Evolutionary conservation across 2,797 vertebrate species (phyloP), one percentile per base, ranked within the genome.

Genomic region (Benthosema pterotum): DNA sequence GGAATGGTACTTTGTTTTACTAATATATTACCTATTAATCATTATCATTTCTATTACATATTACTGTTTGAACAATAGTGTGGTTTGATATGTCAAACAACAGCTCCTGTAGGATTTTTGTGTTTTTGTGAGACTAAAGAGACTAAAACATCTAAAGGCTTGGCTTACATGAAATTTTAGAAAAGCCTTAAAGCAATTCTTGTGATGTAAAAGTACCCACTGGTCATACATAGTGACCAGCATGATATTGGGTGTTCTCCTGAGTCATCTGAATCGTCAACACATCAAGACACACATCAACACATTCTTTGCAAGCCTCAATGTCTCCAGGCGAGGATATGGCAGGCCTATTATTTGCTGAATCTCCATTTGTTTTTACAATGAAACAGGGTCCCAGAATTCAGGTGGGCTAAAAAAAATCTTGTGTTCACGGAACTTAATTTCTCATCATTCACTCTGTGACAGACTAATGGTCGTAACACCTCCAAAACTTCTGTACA

Each of bases 321-420:
- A 3, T 15, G 19, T 79, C 71, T 61, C 17, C 54, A 66, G 72
- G 57, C 61, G 76, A 77, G 66, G 62, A 78, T 59, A n/a, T 43
- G 28, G 16, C n/a, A 53, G 50, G 19, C 53, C 72, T 63, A 43
- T 68, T 28, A 58, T 76, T 77, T 69, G 66, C 77, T 74, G 83
- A 67, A 49, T 83, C 56, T 63, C 56, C 53, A 15, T 75, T 72
- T 79, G 65, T 82, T 79, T 86, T 87, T 86, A 77, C 88, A 42
- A 90, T 92, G 90, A 92, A 83, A 90, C 88, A 75, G 85, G 90
- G 87, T 84, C 75, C 77, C 43, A 59, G 74, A 57, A 69, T 48
- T 89, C 74, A 79, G 79, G 76, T 73, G 71, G 87, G n/a, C n/a
- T n/a, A n/a, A n/a, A n/a, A n/a, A n/a, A 83, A 71, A 64, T 53